A percentile compares a stretch with the other conserved stretches of the same genome.
phyloP scores from a whole-genome alignment of 2,888 invertebrate species.

The Nomada goodeniana region DNA sequence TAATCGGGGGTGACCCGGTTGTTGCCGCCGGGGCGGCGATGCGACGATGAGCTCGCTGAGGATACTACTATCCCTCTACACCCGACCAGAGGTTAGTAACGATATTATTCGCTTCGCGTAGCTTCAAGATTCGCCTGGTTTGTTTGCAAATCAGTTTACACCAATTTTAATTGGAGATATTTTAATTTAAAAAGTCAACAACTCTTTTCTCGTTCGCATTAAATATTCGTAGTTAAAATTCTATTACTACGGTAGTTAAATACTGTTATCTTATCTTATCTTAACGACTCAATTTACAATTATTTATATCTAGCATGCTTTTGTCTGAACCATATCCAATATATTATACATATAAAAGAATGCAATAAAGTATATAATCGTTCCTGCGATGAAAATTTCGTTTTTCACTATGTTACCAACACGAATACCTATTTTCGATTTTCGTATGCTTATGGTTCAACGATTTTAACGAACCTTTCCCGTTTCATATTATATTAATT shows the following conservation, averaged over 20 bases:
- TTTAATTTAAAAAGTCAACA: background rate
- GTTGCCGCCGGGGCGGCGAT: slow-evolving; percentile 80
- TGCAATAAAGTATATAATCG: too few species aligned
- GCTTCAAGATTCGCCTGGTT: background rate
- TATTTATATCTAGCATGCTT: background rate
- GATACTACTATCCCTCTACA: slow-evolving; percentile 79
- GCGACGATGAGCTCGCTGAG: slow-evolving; percentile 83
- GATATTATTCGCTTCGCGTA: background rate
- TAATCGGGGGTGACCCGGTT: slow-evolving; percentile 75
- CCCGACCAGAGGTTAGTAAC: slow-evolving; percentile 73
- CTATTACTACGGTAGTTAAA: background rate
- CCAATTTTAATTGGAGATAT: background rate
- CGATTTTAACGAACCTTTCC: too few species aligned
- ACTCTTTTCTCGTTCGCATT: background rate
- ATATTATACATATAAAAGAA: too few species aligned
- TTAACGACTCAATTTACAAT: background rate
- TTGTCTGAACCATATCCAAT: too few species aligned
- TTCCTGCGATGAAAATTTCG: too few species aligned
- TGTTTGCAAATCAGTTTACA: background rate
- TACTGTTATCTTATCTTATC: background rate
- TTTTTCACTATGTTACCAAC: too few species aligned
- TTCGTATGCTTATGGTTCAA: too few species aligned
- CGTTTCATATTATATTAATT: too few species aligned
- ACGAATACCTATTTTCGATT: too few species aligned
- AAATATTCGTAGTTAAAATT: background rate